Evolutionary conservation across 2,797 vertebrate genomes (phyloP).

Genomic region (Serranus cabrilla): DNA sequence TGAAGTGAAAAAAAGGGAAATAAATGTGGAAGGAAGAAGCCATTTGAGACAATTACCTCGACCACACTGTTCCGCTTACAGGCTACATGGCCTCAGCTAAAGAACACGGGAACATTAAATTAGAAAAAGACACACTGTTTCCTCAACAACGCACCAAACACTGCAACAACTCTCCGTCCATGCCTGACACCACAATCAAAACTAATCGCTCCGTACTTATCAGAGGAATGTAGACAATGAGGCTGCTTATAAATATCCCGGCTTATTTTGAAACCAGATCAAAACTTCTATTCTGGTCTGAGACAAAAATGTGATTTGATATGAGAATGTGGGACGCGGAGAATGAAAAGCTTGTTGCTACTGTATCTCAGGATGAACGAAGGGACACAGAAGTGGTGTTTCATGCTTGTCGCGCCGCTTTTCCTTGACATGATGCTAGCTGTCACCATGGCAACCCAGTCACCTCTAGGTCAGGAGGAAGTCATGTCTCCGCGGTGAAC

Average conservation of each 20-base stretch:
- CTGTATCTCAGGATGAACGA: constrained; percentile 43
- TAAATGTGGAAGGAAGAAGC: constrained; percentile 13
- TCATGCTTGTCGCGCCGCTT: background rate
- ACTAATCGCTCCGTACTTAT: constrained; percentile 63
- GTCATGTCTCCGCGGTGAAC: background rate
- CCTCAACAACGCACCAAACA: constrained; percentile 72
- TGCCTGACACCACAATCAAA: constrained; percentile 55
- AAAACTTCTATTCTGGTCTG: constrained; percentile 64
- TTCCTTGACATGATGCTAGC: constrained; percentile 22
- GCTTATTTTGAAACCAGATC: constrained; percentile 68
- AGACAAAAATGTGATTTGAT: constrained; percentile 48
- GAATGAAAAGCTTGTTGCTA: constrained; percentile 40
- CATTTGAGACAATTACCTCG: constrained; percentile 13
- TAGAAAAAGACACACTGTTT: constrained; percentile 57
- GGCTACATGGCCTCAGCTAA: constrained; percentile 27
- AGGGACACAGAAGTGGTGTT: constrained; percentile 23
- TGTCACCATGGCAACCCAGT: constrained; percentile 40
- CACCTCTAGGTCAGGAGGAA: constrained; percentile 35
- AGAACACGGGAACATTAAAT: constrained; percentile 55
- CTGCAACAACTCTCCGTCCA: constrained; percentile 30
- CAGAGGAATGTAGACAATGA: constrained; percentile 72
- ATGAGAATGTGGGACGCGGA: constrained; percentile 57
- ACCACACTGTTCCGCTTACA: constrained; percentile 19
- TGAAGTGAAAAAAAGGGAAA: background rate
- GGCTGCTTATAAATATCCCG: constrained; percentile 65